phyloP scores from a whole-genome alignment of 2,797 vertebrate species.

The Gobio occitaniae region DNA sequence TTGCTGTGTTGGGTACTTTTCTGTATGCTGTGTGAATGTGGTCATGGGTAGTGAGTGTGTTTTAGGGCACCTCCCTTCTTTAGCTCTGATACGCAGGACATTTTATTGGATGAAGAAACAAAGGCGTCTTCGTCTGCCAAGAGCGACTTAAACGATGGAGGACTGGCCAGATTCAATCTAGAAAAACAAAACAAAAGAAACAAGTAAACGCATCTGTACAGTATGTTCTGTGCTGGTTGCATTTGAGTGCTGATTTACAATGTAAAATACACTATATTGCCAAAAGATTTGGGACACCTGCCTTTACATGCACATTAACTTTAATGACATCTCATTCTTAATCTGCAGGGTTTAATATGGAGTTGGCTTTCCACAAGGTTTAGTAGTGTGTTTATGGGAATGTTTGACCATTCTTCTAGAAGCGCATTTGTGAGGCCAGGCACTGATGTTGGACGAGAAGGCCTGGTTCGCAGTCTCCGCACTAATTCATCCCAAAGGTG shows the following conservation, averaged over 20 bases:
- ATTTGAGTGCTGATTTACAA: background rate
- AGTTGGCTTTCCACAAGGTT: too few species aligned
- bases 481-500: too few species aligned
- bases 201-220: background rate
- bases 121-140: conserved; percentile 44
- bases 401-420: too few species aligned
- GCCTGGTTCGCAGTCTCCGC: too few species aligned
- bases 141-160: conserved; percentile 29
- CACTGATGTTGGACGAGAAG: too few species aligned
- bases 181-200: conserved; percentile 34
- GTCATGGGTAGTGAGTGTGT: conserved; percentile 10
- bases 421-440: too few species aligned
- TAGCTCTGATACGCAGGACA: conserved; percentile 11
- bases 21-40: conserved; percentile 20
- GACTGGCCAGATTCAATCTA: conserved; percentile 31
- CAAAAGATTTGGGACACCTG: too few species aligned
- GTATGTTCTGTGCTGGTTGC: background rate
- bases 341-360: too few species aligned
- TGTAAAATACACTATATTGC: background rate
- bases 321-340: too few species aligned
- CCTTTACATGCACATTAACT: too few species aligned
- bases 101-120: conserved; percentile 50
- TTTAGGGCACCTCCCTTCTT: conserved; percentile 11
- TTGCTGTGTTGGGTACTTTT: conserved; percentile 12
- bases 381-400: too few species aligned